A percentile compares a stretch with the other conserved stretches of the same genome.
phyloP scores from a whole-genome alignment of 2,888 invertebrate species.

The Phortica magna region DNA sequence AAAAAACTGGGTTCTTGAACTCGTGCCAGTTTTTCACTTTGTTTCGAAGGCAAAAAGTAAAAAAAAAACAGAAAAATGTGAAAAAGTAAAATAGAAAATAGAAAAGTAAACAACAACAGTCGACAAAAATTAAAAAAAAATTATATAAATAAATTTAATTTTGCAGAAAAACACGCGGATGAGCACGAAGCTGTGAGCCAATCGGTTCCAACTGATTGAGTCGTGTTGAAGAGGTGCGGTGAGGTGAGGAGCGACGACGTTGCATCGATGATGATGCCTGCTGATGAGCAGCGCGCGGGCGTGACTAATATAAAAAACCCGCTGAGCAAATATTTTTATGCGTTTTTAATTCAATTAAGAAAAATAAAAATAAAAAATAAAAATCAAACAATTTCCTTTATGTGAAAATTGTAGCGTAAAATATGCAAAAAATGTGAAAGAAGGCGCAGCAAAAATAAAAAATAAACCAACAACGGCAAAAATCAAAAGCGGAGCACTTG shows the following conservation, averaged over 20 bases:
- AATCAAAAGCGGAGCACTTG: constrained; percentile 9
- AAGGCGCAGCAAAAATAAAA: constrained; percentile 1
- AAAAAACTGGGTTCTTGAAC: constrained; percentile 61
- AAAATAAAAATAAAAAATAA: constrained; percentile 7
- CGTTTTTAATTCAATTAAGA: constrained; percentile 64
- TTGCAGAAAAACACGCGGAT: constrained; percentile 1
- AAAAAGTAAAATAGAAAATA: neutral
- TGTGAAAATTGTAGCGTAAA: neutral
- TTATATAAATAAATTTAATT: constrained; percentile 23
- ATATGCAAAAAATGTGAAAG: constrained; percentile 8
- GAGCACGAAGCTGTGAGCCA: too few species aligned
- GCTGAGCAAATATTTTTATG: constrained; percentile 61
- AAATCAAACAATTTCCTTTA: constrained; percentile 7
- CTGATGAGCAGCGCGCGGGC: neutral
- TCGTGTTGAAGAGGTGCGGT: neutral
- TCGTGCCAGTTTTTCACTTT: constrained; percentile 64
- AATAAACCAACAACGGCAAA: constrained; percentile 1
- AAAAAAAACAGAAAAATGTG: neutral
- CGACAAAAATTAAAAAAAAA: neutral
- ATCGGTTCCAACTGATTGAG: too few species aligned
- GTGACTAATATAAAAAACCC: constrained; percentile 27
- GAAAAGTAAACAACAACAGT: neutral
- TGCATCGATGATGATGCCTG: neutral
- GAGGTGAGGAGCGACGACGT: neutral
- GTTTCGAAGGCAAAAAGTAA: constrained; percentile 31